Percentiles rank a stretch among this genome's conserved stretches.
Conservation (phyloP, 2,888 invertebrate genomes). For the Phortica okadai region DNA sequence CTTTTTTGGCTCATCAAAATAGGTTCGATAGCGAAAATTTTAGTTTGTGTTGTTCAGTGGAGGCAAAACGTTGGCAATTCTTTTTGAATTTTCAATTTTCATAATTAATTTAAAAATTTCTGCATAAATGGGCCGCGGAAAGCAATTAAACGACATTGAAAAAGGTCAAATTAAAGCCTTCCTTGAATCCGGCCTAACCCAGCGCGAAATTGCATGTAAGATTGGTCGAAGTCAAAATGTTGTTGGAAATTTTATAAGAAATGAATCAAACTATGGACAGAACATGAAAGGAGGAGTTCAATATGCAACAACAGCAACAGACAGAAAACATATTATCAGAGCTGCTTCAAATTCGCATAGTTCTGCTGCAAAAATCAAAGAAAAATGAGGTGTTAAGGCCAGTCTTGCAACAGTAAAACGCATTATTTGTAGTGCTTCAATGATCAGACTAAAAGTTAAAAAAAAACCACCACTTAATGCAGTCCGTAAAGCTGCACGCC, state of each 20-base stretch:
- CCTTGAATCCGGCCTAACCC: not conserved
- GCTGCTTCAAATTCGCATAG: not conserved
- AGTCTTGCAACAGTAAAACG: no score
- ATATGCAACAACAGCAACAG: not conserved
- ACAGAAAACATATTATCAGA: slow-evolving; percentile 1
- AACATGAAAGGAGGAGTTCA: slow-evolving; percentile 9
- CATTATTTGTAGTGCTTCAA: slow-evolving; percentile 19
- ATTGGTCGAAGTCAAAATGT: slow-evolving; percentile 6
- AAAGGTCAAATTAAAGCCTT: slow-evolving; percentile 2
- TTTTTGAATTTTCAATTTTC: no score
- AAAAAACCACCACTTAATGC: no score
- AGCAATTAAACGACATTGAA: slow-evolving; percentile 2
- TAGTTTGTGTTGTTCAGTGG: no score
- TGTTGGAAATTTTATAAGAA: slow-evolving; percentile 12
- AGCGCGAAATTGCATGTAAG: not conserved
- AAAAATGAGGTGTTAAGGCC: slow-evolving; percentile 9
- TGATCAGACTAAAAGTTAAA: not conserved
- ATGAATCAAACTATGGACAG: no score
- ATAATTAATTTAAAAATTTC: no score
- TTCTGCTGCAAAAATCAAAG: slow-evolving; percentile 5
- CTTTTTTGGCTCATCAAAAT: no score
- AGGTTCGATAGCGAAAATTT: no score
- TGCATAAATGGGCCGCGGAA: slow-evolving; percentile 8
- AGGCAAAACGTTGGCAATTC: no score
- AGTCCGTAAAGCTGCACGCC: no score